Base-by-base conservation (phyloP, 2,888 invertebrate species). In the Athalia cordata region DNA sequence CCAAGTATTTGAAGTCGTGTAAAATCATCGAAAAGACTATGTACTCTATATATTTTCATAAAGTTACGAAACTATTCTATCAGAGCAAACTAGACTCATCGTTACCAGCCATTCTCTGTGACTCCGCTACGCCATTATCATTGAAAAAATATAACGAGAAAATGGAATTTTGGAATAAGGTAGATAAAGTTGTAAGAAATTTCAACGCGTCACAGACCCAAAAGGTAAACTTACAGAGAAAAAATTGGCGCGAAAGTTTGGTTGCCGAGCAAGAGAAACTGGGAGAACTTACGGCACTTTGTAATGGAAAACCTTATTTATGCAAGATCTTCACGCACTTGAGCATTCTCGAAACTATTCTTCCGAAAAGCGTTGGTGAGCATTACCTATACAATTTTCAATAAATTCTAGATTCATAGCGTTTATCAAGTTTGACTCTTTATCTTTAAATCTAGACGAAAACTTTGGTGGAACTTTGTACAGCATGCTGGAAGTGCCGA, bases 1-100 rank as follows among this genome's bases (percentile, higher is more conserved):
- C 84, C 76, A 89, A 89, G 49, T 86, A 89, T 81, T 80, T 89
- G 3, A 84, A 85, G 77, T 83, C 81, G 4, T 84, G 80, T 55
- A 82, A 83, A 80, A 83, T 78, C 74, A 81, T 85, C 66, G 82
- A 81, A 47, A 83, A 82, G 47, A 82, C 86, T 0, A 84, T 81
- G 61, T 81, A 83, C 57, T 80, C 81, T n/a, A 78, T 79, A 68
- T 86, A 86, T 67, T 87, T 88, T 78, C 77, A 79, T 5, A 85
- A 81, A 7, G 81, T 88, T 5, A 81, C 83, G 81, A 83, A 84
- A 68, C 68, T 87, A 47, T 78, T 87, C 61, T 80, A 84, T 50
- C 86, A 87, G 59, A 82, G 78, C n/a, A 85, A 82, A 67, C 75
- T 81, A 4, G 68, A 82, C 62, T 66, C 74, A 1, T 82, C 86